Evolutionary conservation across 1,140 invertebrate species (phyloP), one percentile per base, ranked within the genome.

Genomic region (Sitophilus oryzae): DNA sequence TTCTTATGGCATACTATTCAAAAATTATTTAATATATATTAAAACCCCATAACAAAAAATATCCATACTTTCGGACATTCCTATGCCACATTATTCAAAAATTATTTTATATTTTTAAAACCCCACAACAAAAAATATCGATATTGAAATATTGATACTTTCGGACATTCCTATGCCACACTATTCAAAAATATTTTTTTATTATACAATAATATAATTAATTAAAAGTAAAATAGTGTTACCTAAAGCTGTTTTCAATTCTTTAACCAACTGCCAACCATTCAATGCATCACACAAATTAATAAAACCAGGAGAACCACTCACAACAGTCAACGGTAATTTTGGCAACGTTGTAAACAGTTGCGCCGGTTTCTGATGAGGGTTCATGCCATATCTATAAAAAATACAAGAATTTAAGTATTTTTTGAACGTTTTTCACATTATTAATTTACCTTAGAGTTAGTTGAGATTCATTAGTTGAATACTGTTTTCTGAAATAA

Each of bases 241-340:
- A 52, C 50, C 52, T 1, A 96, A 69, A 0, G 90, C 87, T 34
- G 74, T 68, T 63, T 87, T 88, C 5, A 99, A 71, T 69, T 99
- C 96, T 46, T 81, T 81, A 0, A 99, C 96, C 22, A 99, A 72
- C 70, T 99, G 96, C 87, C 94, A 98, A 2, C 87, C 94, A 72
- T 99, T 99, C 0, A 99, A 76, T 0, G 93, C 95, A 76, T 99
- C 96, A 67, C 93, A 96, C 0, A 99, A 78, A 72, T 99, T 99
- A 55, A 99, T 97, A 66, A 93, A 99, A 15, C 94, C 93, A 1
- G 96, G 96, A 0, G 93, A 86, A 20, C 95, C 95, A 75, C 98
- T 98, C 1, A 98, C 61, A 6, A 97, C 92, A 61, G 73, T 89
- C 1, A 99, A 69, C 0, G 96, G 96, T 40, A 99, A 75, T 40